A percentile compares a stretch with the other conserved stretches of the same genome.
Evolutionary conservation across 2,797 vertebrate genomes (phyloP).

Genomic region (Xenentodon cancila): DNA sequence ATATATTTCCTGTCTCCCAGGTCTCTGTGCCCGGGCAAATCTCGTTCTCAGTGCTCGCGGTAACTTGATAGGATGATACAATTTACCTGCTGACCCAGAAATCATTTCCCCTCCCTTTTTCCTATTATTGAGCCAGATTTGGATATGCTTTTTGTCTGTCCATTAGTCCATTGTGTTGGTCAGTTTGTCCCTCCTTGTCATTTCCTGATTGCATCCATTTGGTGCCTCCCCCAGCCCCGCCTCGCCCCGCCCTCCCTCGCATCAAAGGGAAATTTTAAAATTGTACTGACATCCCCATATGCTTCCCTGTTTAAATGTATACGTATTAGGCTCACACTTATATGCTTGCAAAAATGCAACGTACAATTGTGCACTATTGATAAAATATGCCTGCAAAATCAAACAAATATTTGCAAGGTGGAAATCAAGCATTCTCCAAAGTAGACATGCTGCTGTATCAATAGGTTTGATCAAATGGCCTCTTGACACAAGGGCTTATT

Average conservation of each 20-base stretch:
- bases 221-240: no score
- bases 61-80: slow-evolving; percentile 80
- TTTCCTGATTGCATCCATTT: no score
- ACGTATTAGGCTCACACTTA: slow-evolving; percentile 31
- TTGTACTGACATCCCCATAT: slow-evolving; percentile 31
- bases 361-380: slow-evolving; percentile 47
- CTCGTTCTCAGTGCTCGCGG: slow-evolving; percentile 83
- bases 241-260: no score
- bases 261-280: background rate
- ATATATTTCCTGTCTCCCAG: slow-evolving; percentile 84
- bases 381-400: slow-evolving; percentile 59
- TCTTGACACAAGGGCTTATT: slow-evolving; percentile 67
- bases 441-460: slow-evolving; percentile 56
- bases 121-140: slow-evolving; percentile 35
- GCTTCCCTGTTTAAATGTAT: slow-evolving; percentile 58
- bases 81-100: slow-evolving; percentile 57
- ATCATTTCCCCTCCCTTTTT: slow-evolving; percentile 36
- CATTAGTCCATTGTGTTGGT: slow-evolving; percentile 53
- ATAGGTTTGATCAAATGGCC: slow-evolving; percentile 68
- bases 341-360: slow-evolving; percentile 58
- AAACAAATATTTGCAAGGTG: slow-evolving; percentile 58
- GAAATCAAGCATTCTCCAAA: slow-evolving; percentile 68
- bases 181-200: slow-evolving; percentile 65
- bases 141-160: slow-evolving; percentile 53
- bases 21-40: slow-evolving; percentile 84